Evolutionary conservation across 1,140 invertebrate genomes (phyloP).

Genomic region (Matsumurasca onukii): DNA sequence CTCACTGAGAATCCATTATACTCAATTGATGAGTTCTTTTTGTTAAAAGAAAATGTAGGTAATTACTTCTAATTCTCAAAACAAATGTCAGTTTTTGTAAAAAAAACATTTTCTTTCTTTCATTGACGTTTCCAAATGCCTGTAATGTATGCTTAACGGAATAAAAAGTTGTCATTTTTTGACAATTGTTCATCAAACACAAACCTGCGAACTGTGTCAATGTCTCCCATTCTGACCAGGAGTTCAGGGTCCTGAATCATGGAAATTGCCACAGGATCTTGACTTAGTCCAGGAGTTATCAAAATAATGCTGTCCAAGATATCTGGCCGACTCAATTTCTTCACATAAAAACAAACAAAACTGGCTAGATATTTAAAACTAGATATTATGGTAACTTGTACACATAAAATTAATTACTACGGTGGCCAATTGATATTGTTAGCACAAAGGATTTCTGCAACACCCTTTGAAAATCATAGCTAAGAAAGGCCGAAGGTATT

Average conservation of each 20-base stretch:
- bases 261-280: constrained; percentile 57
- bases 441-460: too few relatives aligned
- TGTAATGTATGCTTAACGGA: too few relatives aligned
- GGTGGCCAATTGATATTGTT: background rate
- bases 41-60: too few relatives aligned
- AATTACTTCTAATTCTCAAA: too few relatives aligned
- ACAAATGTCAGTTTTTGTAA: too few relatives aligned
- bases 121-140: too few relatives aligned
- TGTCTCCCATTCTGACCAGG: constrained; percentile 54
- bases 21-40: too few relatives aligned
- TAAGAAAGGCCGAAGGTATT: too few relatives aligned
- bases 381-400: background rate
- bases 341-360: constrained; percentile 36
- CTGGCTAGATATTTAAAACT: background rate
- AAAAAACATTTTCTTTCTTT: too few relatives aligned
- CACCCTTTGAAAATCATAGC: too few relatives aligned
- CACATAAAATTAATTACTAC: background rate
- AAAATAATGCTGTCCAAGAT: constrained; percentile 57
- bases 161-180: too few relatives aligned
- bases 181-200: background rate
- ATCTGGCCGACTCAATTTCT: constrained; percentile 55
- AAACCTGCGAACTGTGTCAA: constrained; percentile 53
- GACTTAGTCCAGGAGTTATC: constrained; percentile 51
- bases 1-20: too few relatives aligned
- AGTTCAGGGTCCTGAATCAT: constrained; percentile 60